Conservation (phyloP, 1,140 invertebrate genomes). For the Heliothis virescens region DNA sequence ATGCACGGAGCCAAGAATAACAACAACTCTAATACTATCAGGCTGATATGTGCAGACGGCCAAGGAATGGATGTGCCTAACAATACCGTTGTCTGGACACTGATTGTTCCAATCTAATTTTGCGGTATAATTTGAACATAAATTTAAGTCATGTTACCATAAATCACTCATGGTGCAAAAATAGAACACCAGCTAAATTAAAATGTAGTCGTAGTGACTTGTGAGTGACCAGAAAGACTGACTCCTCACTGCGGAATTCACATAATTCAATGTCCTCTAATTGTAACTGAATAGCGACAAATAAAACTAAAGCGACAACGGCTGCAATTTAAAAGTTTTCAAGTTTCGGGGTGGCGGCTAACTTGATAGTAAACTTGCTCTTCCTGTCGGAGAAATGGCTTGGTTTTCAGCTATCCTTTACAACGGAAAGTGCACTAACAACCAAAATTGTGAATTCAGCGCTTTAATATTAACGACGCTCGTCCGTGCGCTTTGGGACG, state of each 20-base stretch:
- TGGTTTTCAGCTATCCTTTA: constrained; percentile 23
- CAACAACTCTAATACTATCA: constrained; percentile 4
- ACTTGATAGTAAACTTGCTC: constrained; percentile 30
- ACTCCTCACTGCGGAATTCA: neutral
- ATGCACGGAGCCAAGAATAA: constrained; percentile 36
- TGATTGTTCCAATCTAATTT: constrained; percentile 49
- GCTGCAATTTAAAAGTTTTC: constrained; percentile 10
- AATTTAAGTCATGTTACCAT: constrained; percentile 50
- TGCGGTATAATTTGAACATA: constrained; percentile 53
- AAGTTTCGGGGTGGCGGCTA: constrained; percentile 4
- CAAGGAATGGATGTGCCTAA: neutral
- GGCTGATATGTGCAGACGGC: neutral
- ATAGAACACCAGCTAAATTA: constrained; percentile 39
- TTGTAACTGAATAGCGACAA: constrained; percentile 18
- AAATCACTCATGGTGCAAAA: constrained; percentile 52
- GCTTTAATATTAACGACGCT: constrained; percentile 30
- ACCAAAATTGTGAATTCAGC: constrained; percentile 22
- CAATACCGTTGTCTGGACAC: constrained; percentile 26
- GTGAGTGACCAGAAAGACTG: constrained; percentile 9
- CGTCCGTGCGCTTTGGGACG: constrained; percentile 25
- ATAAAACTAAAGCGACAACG: constrained; percentile 8
- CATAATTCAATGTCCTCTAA: constrained; percentile 40
- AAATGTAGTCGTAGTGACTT: constrained; percentile 12
- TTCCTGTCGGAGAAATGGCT: neutral
- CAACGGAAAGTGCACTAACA: neutral